A percentile compares a stretch with the other conserved stretches of the same genome.
phyloP scores from a whole-genome alignment of 2,113 vertebrate species.

The Cervus canadensis region DNA sequence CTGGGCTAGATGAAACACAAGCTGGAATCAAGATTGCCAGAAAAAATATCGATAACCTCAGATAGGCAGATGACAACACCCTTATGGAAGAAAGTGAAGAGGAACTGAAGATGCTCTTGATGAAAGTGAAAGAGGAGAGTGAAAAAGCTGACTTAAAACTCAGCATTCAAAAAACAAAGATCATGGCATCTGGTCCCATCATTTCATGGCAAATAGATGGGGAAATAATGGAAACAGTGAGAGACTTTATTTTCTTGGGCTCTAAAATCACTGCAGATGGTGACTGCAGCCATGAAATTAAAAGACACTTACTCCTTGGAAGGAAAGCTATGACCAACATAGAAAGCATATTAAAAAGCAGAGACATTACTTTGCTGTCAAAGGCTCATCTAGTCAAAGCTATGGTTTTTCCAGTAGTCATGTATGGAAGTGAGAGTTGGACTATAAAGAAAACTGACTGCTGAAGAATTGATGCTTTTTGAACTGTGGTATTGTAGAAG shows the following conservation, averaged over 20 bases:
- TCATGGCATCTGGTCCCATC: not conserved
- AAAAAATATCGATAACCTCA: not conserved
- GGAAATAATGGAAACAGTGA: not conserved
- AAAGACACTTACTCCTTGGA: not conserved
- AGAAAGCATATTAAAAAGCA: not conserved
- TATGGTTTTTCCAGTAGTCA: not conserved
- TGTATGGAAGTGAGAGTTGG: not conserved
- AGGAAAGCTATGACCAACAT: not conserved
- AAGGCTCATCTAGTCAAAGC: not conserved
- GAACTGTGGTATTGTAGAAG: not conserved
- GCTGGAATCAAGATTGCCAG: not conserved
- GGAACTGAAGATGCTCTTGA: not conserved
- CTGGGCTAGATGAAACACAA: not conserved
- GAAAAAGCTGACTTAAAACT: not conserved
- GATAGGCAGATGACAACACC: not conserved
- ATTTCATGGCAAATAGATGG: not conserved
- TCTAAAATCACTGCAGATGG: not conserved
- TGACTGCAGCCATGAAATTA: not conserved
- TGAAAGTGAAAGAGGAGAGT: not conserved
- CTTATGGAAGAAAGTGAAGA: not conserved
- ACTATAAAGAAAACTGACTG: not conserved
- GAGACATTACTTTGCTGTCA: not conserved
- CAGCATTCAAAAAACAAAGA: not conserved
- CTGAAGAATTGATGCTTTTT: not conserved
- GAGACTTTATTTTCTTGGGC: not conserved